phyloP scores from a whole-genome alignment of 1,140 invertebrate genomes.

The Ephestia elutella region DNA sequence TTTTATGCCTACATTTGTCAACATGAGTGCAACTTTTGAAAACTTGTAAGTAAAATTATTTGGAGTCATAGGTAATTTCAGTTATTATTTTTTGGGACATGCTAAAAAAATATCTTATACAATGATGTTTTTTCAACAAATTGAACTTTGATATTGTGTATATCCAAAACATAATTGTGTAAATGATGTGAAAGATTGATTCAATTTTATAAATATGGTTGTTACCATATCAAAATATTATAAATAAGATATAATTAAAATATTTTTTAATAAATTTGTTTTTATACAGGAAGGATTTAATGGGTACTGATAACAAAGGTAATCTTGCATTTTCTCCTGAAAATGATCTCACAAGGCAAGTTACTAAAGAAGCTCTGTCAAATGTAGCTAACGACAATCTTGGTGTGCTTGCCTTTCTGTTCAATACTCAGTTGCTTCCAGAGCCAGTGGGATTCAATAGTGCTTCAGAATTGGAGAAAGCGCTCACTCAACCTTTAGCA shows the following conservation, averaged over 20 bases:
- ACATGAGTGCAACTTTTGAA: slow-evolving; percentile 41
- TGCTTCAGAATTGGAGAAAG: slow-evolving; percentile 53
- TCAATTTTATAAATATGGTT: too few relatives aligned
- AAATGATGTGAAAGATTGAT: too few relatives aligned
- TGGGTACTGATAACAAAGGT: slow-evolving; percentile 48
- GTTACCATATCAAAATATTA: too few relatives aligned
- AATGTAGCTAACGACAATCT: slow-evolving; percentile 59
- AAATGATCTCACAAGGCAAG: slow-evolving; percentile 52
- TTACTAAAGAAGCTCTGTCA: slow-evolving; percentile 57
- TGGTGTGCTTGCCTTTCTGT: slow-evolving; percentile 51
- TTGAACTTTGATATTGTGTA: too few relatives aligned
- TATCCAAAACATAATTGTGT: too few relatives aligned
- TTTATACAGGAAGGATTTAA: slow-evolving; percentile 48
- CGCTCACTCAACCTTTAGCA: slow-evolving; percentile 57
- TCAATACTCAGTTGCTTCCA: slow-evolving; percentile 54
- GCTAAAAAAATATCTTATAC: too few relatives aligned
- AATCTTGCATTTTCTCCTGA: slow-evolving; percentile 66
- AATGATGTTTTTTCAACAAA: too few relatives aligned
- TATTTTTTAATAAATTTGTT: slow-evolving; percentile 4
- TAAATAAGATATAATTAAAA: background rate
- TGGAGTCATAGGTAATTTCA: slow-evolving; percentile 4
- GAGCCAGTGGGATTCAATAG: slow-evolving; percentile 56
- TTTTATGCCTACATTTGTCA: slow-evolving; percentile 61
- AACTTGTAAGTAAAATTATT: slow-evolving; percentile 49
- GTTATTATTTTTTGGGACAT: too few relatives aligned